Conservation (phyloP, 2,797 vertebrate species). For the Ctenopoma multispine region DNA sequence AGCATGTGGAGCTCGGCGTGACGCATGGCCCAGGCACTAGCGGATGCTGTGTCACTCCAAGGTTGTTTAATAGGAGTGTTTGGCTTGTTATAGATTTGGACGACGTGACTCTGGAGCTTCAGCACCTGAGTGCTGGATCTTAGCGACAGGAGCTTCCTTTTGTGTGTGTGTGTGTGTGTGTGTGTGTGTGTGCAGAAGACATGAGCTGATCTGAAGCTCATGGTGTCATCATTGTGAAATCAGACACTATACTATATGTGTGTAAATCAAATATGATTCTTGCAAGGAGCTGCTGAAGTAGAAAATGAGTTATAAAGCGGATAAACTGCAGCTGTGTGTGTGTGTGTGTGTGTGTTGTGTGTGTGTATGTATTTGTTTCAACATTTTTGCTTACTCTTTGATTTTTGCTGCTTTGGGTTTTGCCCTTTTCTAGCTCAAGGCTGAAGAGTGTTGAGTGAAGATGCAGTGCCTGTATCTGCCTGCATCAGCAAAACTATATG, state of each 20-base stretch:
- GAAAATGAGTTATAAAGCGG: constrained; percentile 51
- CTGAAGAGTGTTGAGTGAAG: constrained; percentile 54
- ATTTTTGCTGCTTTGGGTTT: constrained; percentile 65
- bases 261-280: constrained; percentile 48
- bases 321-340: constrained; percentile 18
- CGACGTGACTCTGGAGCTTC: constrained; percentile 25
- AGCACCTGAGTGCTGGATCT: constrained; percentile 24
- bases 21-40: constrained; percentile 40
- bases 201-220: constrained; percentile 26
- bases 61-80: constrained; percentile 63
- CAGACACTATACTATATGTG: constrained; percentile 17
- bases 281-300: constrained; percentile 51
- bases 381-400: constrained; percentile 74
- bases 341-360: constrained; percentile 54
- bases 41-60: constrained; percentile 52
- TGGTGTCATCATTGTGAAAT: constrained; percentile 32
- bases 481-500: constrained; percentile 77
- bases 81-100: constrained; percentile 53
- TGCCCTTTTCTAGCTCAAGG: constrained; percentile 62
- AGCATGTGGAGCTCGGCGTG: constrained; percentile 35
- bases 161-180: constrained; percentile 7
- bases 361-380: constrained; percentile 62
- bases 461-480: constrained; percentile 56
- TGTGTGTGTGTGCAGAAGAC: constrained; percentile 1
- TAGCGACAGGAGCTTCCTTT: constrained; percentile 3